Base-by-base conservation (phyloP, 1,140 invertebrate genomes). In the Popillia japonica region DNA sequence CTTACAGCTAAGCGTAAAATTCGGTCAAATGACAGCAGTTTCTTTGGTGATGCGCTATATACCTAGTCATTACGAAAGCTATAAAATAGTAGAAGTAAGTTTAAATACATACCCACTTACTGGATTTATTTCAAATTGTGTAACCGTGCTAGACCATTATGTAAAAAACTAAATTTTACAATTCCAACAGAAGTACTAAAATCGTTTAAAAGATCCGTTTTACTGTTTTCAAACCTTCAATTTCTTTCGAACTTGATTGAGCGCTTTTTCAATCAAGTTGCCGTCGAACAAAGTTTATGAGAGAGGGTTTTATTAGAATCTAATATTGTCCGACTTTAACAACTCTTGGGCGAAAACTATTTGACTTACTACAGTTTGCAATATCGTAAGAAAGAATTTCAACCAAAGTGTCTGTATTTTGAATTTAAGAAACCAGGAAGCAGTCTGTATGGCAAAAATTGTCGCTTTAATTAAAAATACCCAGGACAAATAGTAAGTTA, bases 311-410 rank as follows among this genome's bases (percentile, higher is more conserved):
- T 68, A 68, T 68, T 23, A 68, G 61, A 68, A 68, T 68, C 61
- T 68, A 68, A 68, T 68, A 68, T 68, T 68, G 61, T 68, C 61
- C 3, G 27, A 68, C 61, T 68, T 68, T 68, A 68, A 68, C 61
- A 68, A 68, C 61, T 68, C n/a, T 34, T 68, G n/a, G 61, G 20
- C 61, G 61, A 68, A 68, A 68, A 68, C 61, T 68, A 68, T 68
- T 34, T 68, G 27, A 23, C 22, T 68, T 68, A 34, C n/a, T 68
- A 34, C 11, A 68, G 27, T 68, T 68, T 22, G 20, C 20, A 68
- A 68, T 68, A 68, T 27, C 61, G 20, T 68, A 34, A 27, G 27
- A 68, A 68, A 34, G 27, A 23, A 23, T 14, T 68, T 6, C 61
- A 68, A 68, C 27, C 27, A 34, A 68, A 68, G 27, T 22, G 61